Evolutionary conservation across 1,140 invertebrate genomes (phyloP), one percentile per base, ranked within the genome.

Genomic region (Dendrolimus kikuchii): DNA sequence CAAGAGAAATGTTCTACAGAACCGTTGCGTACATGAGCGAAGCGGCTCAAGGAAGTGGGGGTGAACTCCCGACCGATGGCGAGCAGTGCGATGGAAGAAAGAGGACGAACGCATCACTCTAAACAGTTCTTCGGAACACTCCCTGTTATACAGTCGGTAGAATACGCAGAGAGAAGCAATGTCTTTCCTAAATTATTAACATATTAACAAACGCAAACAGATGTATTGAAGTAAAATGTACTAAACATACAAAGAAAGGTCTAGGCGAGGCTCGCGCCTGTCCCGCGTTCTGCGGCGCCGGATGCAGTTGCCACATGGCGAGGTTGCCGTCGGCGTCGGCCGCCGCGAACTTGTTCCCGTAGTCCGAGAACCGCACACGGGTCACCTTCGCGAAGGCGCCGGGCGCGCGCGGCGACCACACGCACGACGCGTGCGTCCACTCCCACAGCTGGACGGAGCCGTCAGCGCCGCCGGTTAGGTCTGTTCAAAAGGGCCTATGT

Each of bases 291-390:
- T 63, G 59, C 53, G 66, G 74, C 48, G 70, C 92, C 46, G 96
- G 91, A 38, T 96, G 95, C 54, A 97, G 94, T 90, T 99, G 97
- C 90, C 98, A 98, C 48, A 99, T 88, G 73, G 95, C 96, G 4
- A 99, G 86, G 78, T 95, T 95, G 44, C 95, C 95, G 77, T 96
- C 95, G 3, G 94, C 95, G 86, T 99, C 98, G 38, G 95, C 95
- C 1, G 98, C 96, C 36, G 97, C 97, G 80, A 99, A 99, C 90
- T 99, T 99, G 84, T 99, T 99, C 45, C 98, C 98, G 80, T 99
- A 97, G 73, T 96, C 92, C 47, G 95, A 97, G 83, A 99, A 99
- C 47, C 95, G 90, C 37, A 99, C 94, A 59, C 96, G 92, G 0
- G 97, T 99, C 7, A 99, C 98, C 90, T 99, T 99, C 42, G 98